A percentile compares a stretch with the other conserved stretches of the same genome.
Conservation (phyloP, 2,888 invertebrate species). For the Ischnus inquisitorius region DNA sequence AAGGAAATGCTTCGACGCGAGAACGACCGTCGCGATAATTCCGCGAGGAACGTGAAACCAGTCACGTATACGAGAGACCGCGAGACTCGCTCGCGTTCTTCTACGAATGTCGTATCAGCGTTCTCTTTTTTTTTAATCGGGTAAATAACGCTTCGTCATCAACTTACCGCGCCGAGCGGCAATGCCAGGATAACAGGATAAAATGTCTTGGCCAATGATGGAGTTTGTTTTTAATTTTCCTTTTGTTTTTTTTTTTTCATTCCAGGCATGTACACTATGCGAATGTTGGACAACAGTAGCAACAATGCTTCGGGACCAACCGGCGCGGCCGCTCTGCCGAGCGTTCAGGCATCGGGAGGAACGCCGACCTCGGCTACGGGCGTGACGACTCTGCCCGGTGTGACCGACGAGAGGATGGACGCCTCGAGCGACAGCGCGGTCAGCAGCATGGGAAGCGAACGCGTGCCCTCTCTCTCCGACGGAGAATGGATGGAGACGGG, state of each 20-base stretch:
- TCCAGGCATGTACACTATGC: slow-evolving; percentile 96
- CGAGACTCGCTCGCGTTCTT: slow-evolving; percentile 66
- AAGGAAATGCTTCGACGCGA: slow-evolving; percentile 52
- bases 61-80: slow-evolving; percentile 71
- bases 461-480: slow-evolving; percentile 95
- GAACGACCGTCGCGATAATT: slow-evolving; percentile 55
- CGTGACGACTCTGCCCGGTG: slow-evolving; percentile 83
- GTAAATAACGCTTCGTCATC: slow-evolving; percentile 30
- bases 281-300: slow-evolving; percentile 90
- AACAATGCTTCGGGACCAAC: slow-evolving; percentile 82
- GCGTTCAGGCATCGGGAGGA: slow-evolving; percentile 83
- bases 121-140: slow-evolving; percentile 34
- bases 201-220: slow-evolving; percentile 23
- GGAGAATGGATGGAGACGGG: slow-evolving; percentile 96
- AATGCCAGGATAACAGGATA: slow-evolving; percentile 1
- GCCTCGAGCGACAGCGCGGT: slow-evolving; percentile 96
- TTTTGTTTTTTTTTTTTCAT: slow-evolving; percentile 71
- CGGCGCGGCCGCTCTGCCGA: slow-evolving; percentile 79
- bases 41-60: slow-evolving; percentile 72
- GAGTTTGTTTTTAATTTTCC: background rate
- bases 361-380: slow-evolving; percentile 82
- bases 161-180: background rate
- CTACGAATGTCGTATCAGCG: slow-evolving; percentile 73
- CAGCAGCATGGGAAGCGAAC: slow-evolving; percentile 96
- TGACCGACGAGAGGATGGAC: slow-evolving; percentile 90